phyloP scores from a whole-genome alignment of 2,113 vertebrate genomes.

The Bubalus kerabau region DNA sequence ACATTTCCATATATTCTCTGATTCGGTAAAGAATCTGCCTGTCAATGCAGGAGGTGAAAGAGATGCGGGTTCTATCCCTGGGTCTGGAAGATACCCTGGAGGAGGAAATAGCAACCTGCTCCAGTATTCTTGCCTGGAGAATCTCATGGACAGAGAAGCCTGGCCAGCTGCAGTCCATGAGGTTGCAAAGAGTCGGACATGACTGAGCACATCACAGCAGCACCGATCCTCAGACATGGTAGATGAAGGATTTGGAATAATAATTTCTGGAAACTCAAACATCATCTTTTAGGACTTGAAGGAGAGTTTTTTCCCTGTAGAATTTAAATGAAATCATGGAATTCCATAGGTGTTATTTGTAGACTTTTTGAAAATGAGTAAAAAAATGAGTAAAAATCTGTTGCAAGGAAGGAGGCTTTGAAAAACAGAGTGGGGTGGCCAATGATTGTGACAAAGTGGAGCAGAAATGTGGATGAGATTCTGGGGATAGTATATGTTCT shows the following conservation, averaged over 20 bases:
- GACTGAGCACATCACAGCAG: background rate
- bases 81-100: background rate
- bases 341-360: background rate
- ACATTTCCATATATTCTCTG: background rate
- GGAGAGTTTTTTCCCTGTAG: background rate
- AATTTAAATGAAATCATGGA: constrained; percentile 11
- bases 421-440: background rate
- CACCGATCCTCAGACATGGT: background rate
- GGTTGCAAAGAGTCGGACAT: background rate
- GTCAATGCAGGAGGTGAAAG: background rate
- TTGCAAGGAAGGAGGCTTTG: background rate
- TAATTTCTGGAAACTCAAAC: background rate
- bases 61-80: background rate
- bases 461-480: background rate
- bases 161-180: background rate
- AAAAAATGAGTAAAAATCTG: background rate
- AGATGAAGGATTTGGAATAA: background rate
- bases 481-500: background rate
- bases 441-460: background rate
- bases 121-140: background rate
- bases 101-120: background rate
- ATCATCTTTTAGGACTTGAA: background rate
- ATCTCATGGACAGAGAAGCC: background rate
- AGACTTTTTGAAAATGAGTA: background rate
- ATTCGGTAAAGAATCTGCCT: background rate